Evolutionary conservation across 30 jellyfish, hydroid and myxozoan genomes (phyloP), one percentile per base, ranked within the genome.

Genomic region (Aurelia sp.): DNA sequence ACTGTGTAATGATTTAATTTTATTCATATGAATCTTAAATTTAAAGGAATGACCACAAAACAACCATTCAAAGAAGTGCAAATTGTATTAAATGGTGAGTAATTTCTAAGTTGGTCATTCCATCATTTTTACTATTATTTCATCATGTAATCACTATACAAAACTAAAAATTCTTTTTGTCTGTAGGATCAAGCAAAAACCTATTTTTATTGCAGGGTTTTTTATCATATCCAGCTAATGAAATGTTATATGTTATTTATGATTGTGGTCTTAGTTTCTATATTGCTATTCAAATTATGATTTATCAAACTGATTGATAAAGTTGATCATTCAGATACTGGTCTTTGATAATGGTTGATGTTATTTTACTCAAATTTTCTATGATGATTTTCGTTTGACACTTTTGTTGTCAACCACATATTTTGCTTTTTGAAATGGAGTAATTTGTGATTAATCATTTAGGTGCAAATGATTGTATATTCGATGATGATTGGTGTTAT

Each of bases 21-120:
- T 3, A 44, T 44, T 44, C 9, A 17, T 13, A 40, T 72, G 9
- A 72, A 6, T 8, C 22, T 35, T 13, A 3, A 38, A 1, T 47
- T 78, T 67, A 18, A n/a, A 81, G 91, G 91, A 55, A 67, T 67
- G 35, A 81, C 91, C 22, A 81, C 91, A 31, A 81, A 81, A 76
- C 38, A 50, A 27, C 84, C 91, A 22, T 81, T 81, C 71, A n/a
- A 13, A 5, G 60, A 81, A 31, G 30, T 60, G 6, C 38, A 31
- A 24, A 78, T 81, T 58, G 67, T 19, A 9, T 48, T 81, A 41
- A 81, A 30, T 21, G 91, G 91, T 81, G 44, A 66, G 74, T 38
- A 11, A 17, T 20, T 3, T 44, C 15, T 7, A 44, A 44, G 55
- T 44, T 13, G 16, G 15, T 44, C 15, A 44, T 44, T 8, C 55